Evolutionary conservation across 2,113 vertebrate genomes (phyloP), one percentile per base, ranked within the genome.

Genomic region (Dryoscopus gambensis): DNA sequence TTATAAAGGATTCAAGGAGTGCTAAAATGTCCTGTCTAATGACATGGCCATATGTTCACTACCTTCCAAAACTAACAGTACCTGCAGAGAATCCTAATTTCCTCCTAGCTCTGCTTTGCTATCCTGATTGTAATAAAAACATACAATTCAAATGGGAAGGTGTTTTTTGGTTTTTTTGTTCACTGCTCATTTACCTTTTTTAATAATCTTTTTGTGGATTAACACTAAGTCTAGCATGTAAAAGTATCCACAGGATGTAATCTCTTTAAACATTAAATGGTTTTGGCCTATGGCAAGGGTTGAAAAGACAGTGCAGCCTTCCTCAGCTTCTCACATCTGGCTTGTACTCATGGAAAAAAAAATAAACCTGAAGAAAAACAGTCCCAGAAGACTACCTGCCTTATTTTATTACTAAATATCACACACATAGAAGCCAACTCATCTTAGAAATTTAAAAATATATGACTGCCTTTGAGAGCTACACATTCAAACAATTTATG

Each of bases 11-110:
- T 80, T 94, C 21, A 82, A 95, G 52, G 71, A 94, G n/a, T 73
- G 30, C 25, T 92, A 82, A 94, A 93, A 56, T 49, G 55, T 42
- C 39, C 42, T 85, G 74, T 95, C 47, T 96, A 97, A 97, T 96
- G 93, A 89, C 85, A 89, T 33, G 73, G 33, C 44, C 85, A 75
- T 6, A 25, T 5, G 14, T 22, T 90, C 49, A 6, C 24, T 84
- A 31, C 74, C 33, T 97, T 97, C 95, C 94, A 96, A 97, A 94
- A 90, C 63, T 75, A 95, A 80, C 52, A 96, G 35, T 92, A 95
- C 93, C 87, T 96, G 82, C 62, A 12, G 68, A 93, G 87, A 97
- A 90, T 95, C 62, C 42, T 93, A 50, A 77, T 97, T 97, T 97
- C 74, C 63, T 96, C 77, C 31, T 30, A 56, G 71, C 30, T 89